Evolutionary conservation across 1,140 invertebrate species (phyloP).

Genomic region (Atta colombica): DNA sequence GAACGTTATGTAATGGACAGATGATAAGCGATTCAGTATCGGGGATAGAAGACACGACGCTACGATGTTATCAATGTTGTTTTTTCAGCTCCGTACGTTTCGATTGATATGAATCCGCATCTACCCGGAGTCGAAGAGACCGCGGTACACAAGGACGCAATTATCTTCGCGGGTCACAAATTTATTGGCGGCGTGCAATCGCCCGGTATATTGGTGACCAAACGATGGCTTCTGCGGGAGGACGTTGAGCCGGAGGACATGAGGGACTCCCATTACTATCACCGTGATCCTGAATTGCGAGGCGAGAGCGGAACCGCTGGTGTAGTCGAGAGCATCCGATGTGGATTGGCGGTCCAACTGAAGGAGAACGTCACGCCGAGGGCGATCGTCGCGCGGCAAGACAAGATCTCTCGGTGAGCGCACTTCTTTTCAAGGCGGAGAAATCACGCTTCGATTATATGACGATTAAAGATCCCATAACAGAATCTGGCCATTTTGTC

Average conservation of each 20-base stretch:
- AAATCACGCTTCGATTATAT: no score
- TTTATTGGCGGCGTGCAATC: constrained; percentile 96
- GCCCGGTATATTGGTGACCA: constrained; percentile 89
- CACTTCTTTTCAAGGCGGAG: not conserved
- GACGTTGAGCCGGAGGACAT: constrained; percentile 83
- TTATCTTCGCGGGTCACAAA: constrained; percentile 97
- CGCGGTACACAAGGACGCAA: constrained; percentile 94
- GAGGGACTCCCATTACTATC: constrained; percentile 83
- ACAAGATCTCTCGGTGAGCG: constrained; percentile 90
- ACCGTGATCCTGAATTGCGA: constrained; percentile 87
- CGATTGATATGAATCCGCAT: constrained; percentile 95
- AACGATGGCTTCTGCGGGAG: constrained; percentile 86
- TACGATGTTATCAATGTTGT: not conserved
- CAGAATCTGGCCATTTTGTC: no score
- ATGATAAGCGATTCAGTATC: not conserved
- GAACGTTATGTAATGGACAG: not conserved
- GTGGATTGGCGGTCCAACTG: constrained; percentile 94
- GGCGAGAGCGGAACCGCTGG: constrained; percentile 95
- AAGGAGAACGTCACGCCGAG: constrained; percentile 93
- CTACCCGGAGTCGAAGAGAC: constrained; percentile 89
- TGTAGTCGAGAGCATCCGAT: constrained; percentile 93
- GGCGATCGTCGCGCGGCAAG: constrained; percentile 91
- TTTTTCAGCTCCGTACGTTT: constrained; percentile 91
- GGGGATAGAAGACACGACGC: not conserved
- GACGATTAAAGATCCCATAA: no score